Conservation (phyloP, 1,140 invertebrate genomes). For the Hycleus cichorii region DNA sequence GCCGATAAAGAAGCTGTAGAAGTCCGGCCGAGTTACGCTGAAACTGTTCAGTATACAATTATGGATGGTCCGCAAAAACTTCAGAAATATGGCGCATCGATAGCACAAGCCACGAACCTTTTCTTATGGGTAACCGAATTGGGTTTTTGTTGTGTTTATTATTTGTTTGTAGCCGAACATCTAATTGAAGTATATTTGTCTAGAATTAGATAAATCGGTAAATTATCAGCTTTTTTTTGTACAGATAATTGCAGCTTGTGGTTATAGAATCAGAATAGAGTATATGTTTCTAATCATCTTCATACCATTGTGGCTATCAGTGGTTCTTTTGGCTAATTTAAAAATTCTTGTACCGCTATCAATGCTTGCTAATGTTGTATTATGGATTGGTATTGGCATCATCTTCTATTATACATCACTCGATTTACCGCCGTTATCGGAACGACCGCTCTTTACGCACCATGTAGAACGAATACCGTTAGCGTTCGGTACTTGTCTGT, state of each 20-base stretch:
- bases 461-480: constrained; percentile 48
- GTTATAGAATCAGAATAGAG: constrained; percentile 51
- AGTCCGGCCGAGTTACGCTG: constrained; percentile 60
- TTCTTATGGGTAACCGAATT: constrained; percentile 87
- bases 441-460: constrained; percentile 42
- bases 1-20: constrained; percentile 45
- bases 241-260: constrained; percentile 58
- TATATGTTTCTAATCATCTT: constrained; percentile 64
- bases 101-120: constrained; percentile 60
- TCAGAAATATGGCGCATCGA: constrained; percentile 50
- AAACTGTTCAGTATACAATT: constrained; percentile 71
- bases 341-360: constrained; percentile 67
- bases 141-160: constrained; percentile 93
- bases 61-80: constrained; percentile 57
- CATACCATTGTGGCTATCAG: constrained; percentile 59
- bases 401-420: constrained; percentile 64
- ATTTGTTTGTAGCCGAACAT: constrained; percentile 84
- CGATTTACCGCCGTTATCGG: constrained; percentile 49
- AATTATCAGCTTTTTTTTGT: too few species aligned
- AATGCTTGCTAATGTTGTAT: constrained; percentile 59
- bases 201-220: too few species aligned
- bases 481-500: constrained; percentile 69
- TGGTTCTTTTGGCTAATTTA: constrained; percentile 65
- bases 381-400: constrained; percentile 56
- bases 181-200: constrained; percentile 58